Conservation (phyloP, 2,888 invertebrate species). For the Epirrita christyi region DNA sequence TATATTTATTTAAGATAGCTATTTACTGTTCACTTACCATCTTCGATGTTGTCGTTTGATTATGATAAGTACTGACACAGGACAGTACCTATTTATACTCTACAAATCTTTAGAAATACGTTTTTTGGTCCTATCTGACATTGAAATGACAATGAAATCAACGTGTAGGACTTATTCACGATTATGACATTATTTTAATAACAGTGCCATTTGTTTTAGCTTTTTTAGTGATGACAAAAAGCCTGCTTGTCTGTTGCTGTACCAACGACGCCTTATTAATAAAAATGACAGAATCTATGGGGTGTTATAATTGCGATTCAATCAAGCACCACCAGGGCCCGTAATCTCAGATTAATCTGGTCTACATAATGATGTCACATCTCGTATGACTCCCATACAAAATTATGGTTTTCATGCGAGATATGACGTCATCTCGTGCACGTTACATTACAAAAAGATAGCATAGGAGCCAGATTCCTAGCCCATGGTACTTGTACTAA, state of each 20-base stretch:
- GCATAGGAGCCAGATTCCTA: no score
- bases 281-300: background rate
- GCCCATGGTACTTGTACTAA: no score
- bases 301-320: background rate
- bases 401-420: no score
- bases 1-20: no score
- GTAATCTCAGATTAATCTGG: no score
- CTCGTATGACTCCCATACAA: no score
- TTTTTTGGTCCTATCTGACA: conserved; percentile 17
- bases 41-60: conserved; percentile 14
- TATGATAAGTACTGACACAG: background rate
- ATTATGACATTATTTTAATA: conserved; percentile 21
- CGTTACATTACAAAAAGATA: no score
- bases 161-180: conserved; percentile 23
- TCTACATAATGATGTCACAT: no score
- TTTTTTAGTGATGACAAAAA: conserved; percentile 12
- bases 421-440: no score
- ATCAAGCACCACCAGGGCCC: no score
- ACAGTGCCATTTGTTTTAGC: conserved; percentile 14
- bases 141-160: conserved; percentile 16
- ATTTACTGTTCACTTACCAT: conserved; percentile 33
- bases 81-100: conserved; percentile 23
- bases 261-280: background rate
- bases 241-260: background rate
- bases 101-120: conserved; percentile 10